A percentile compares a stretch with the other conserved stretches of the same genome.
Evolutionary conservation across 1,140 invertebrate species (phyloP).

Genomic region (Lepeophtheirus salmonis): DNA sequence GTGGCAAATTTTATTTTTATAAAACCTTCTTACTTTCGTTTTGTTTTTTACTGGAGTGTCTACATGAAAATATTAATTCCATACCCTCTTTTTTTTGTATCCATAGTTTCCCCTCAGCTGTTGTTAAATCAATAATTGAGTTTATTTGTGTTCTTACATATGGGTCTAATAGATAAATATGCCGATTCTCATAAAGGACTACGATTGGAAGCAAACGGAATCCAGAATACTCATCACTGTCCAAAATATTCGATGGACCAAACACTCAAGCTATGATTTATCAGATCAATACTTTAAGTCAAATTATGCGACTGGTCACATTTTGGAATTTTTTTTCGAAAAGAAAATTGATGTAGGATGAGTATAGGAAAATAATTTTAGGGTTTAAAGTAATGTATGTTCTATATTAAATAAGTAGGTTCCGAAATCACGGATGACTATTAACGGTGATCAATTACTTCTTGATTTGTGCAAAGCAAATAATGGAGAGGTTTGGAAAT

Average conservation of each 20-base stretch:
- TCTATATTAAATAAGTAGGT: background rate
- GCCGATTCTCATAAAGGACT: background rate
- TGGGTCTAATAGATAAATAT: too few relatives aligned
- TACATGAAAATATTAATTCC: too few relatives aligned
- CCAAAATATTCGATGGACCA: background rate
- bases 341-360: background rate
- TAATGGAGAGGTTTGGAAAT: background rate
- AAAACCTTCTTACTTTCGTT: too few relatives aligned
- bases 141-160: too few relatives aligned
- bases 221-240: background rate
- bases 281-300: background rate
- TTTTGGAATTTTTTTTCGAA: background rate
- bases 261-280: background rate
- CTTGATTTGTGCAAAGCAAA: background rate
- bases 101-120: too few relatives aligned
- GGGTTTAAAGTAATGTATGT: background rate
- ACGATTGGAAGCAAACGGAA: background rate
- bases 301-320: background rate
- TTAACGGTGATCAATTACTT: background rate
- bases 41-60: too few relatives aligned
- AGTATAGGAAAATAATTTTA: background rate
- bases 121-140: too few relatives aligned
- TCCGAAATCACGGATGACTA: background rate
- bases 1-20: too few relatives aligned
- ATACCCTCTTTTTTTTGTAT: too few relatives aligned